Base-by-base conservation (phyloP, 2,888 invertebrate genomes). In the Diaphora mendica region DNA sequence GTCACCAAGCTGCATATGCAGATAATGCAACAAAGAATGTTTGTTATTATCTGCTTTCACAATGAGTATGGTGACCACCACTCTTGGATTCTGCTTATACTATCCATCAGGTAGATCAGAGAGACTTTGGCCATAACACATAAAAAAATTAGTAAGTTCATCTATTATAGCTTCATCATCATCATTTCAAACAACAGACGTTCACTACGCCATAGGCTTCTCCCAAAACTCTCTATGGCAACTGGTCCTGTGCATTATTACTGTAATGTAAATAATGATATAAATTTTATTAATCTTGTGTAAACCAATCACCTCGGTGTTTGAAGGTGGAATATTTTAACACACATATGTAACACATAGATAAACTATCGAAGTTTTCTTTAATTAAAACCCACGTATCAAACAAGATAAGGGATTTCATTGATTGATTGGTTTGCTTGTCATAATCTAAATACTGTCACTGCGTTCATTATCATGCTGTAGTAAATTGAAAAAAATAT, bases 401-500 rank as follows among this genome's bases (percentile, higher is more conserved):
- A 26, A 30, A 15, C 59, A 30, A 30, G 59, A 62, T 62, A 30
- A 15, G 2, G 30, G 26, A 62, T 62, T 62, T 62, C 59, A 30
- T 62, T 62, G 59, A 62, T 62, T 62, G 59, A 62, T 62, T 62
- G 30, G 26, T 62, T 62, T 62, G 59, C 30, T 59, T 62, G 26
- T 62, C 26, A 62, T 62, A 15, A 62, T 62, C 59, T 30, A 62
- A 30, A 62, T 62, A 15, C 26, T 62, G 59, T 15, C 13, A 30
- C 7, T 30, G 30, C 26, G 15, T 62, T 62, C 26, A 26, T 26
- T 30, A 30, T 62, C 59, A 62, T 30, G 26, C n/a, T 30, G 13
- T 62, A 13, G 59, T 62, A 15, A 62, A n/a, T n/a, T 7, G 51
- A 55, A 23, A n/a, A 11, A n/a, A 55, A 11, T 26, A n/a, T 13